Percentiles rank a stretch among this genome's conserved stretches.
Conservation (phyloP, 1,140 invertebrate species). For the Eriocheir sinensis region DNA sequence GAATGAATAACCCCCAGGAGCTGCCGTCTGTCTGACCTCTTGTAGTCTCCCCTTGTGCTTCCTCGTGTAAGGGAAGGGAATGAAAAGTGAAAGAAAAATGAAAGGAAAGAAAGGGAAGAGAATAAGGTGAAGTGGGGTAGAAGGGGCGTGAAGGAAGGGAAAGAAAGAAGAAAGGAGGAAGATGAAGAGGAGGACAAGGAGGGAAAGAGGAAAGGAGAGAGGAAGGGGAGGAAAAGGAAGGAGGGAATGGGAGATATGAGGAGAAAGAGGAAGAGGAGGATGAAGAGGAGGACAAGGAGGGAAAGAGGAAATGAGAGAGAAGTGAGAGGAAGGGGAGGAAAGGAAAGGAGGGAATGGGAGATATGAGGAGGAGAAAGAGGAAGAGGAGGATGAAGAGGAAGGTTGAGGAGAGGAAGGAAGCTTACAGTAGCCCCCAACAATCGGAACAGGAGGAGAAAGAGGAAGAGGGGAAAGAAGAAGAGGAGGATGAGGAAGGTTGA, state of each 20-base stretch:
- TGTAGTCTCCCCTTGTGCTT: neutral
- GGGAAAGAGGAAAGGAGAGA: neutral
- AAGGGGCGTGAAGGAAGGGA: neutral
- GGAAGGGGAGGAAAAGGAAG: neutral
- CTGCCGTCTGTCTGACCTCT: neutral
- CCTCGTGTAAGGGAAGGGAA: neutral
- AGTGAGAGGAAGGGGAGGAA: too few species aligned
- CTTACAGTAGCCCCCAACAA: neutral
- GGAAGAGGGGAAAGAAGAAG: too few species aligned
- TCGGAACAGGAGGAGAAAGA: too few species aligned
- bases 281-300: too few species aligned
- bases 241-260: neutral
- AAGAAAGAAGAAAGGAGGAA: neutral
- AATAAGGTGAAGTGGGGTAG: neutral
- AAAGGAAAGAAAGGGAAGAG: neutral
- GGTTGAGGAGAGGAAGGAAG: neutral
- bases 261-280: too few species aligned
- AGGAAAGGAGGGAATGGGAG: too few species aligned
- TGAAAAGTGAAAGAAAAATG: neutral
- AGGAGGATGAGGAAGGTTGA: too few species aligned
- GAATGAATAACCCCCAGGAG: too few species aligned
- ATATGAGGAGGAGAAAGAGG: constrained; percentile 32
- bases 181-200: neutral
- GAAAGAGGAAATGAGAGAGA: too few species aligned
- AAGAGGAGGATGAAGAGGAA: neutral